phyloP scores from a whole-genome alignment of 2,888 invertebrate genomes.

The Portevinia maculata region DNA sequence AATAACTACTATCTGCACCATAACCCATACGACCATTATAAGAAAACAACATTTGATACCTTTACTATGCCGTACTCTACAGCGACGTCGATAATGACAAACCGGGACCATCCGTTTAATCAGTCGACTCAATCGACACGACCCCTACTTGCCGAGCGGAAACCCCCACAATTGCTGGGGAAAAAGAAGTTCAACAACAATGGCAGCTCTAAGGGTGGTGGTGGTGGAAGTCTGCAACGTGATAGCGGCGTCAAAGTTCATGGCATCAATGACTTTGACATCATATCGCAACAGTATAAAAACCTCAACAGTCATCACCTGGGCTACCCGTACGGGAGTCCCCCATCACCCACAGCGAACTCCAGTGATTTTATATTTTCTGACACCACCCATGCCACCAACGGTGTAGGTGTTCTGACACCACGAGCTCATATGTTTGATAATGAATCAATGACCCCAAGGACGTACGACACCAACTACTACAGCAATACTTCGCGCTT shows the following conservation, averaged over 20 bases:
- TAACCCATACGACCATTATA: conserved; percentile 75
- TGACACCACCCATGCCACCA: conserved; percentile 75
- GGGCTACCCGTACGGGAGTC: conserved; percentile 82
- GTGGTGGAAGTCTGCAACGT: conserved; percentile 76
- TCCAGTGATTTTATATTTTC: conserved; percentile 80
- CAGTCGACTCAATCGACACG: conserved; percentile 79
- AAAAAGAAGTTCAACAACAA: conserved; percentile 76
- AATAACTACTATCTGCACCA: conserved; percentile 53
- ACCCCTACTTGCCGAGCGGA: conserved; percentile 80
- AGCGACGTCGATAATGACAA: conserved; percentile 78
- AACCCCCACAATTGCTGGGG: conserved; percentile 77
- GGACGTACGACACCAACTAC: conserved; percentile 56
- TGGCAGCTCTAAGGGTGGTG: conserved; percentile 66
- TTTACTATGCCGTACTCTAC: conserved; percentile 76
- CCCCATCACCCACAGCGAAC: conserved; percentile 81
- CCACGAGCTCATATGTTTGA: conserved; percentile 59
- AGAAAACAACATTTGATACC: conserved; percentile 77
- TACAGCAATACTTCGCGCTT: conserved; percentile 79
- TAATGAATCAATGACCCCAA: conserved; percentile 55
- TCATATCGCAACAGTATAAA: conserved; percentile 81
- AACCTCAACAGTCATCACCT: conserved; percentile 81
- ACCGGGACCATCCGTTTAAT: conserved; percentile 82
- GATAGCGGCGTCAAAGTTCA: conserved; percentile 81
- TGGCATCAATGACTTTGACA: conserved; percentile 82
- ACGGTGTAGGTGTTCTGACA: conserved; percentile 32